These are phyloP conservation scores for Henricia sp. DNA, from an alignment of 53 echinoderm and acorn worm species.

Conservation along the genomic window DNA sequence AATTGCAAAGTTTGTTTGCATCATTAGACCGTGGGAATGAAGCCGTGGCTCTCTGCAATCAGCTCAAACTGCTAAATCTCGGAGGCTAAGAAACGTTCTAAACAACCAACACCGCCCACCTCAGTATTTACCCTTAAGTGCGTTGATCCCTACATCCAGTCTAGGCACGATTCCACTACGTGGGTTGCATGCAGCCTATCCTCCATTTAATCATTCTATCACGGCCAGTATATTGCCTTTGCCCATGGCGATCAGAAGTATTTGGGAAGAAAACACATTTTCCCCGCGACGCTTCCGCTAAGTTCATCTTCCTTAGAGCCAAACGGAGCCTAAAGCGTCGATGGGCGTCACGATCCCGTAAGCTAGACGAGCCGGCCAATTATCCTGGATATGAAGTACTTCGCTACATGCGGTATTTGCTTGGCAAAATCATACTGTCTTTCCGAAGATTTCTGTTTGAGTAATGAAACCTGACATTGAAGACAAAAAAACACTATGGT, in stretches of 20 bases:
- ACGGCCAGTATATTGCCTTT: background rate
- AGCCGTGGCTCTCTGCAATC: too few relatives aligned
- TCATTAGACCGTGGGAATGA: conserved; percentile 3
- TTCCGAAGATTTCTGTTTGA: too few relatives aligned
- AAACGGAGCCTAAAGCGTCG: too few relatives aligned
- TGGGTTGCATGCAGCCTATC: background rate
- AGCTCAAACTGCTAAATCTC: background rate
- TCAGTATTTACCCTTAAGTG: background rate
- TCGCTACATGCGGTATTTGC: too few relatives aligned
- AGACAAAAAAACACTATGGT: too few relatives aligned
- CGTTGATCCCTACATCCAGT: conserved; percentile 4
- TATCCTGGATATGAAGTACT: too few relatives aligned
- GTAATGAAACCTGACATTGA: too few relatives aligned
- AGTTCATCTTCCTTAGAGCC: too few relatives aligned
- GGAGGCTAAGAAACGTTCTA: background rate
- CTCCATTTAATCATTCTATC: background rate
- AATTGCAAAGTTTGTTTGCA: background rate
- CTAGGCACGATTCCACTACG: background rate
- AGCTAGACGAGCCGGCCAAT: too few relatives aligned
- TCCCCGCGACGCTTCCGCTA: conserved; percentile 6
- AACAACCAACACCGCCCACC: background rate
- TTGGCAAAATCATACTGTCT: too few relatives aligned
- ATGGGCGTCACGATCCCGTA: too few relatives aligned
- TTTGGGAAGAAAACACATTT: conserved; percentile 17
- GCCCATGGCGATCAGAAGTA: background rate